Conservation (phyloP, 2,888 invertebrate species). For the Theretra japonica region DNA sequence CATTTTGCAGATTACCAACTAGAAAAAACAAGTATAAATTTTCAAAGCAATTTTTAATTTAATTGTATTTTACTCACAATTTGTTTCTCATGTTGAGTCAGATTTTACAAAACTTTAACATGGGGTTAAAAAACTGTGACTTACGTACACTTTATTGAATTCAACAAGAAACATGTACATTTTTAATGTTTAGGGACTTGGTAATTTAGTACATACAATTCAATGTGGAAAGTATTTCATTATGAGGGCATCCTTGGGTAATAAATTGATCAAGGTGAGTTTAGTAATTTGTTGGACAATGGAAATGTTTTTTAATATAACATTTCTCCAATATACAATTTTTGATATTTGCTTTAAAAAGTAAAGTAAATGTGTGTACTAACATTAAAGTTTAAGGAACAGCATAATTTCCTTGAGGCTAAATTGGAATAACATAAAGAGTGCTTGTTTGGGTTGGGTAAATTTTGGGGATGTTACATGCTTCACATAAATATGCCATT, state of each 20-base stretch:
- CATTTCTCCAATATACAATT: neutral
- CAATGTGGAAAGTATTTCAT: neutral
- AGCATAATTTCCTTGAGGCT: slow-evolving; percentile 50
- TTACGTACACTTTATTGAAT: neutral
- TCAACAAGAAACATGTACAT: neutral
- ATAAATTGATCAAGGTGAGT: neutral
- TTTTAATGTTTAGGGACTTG: neutral
- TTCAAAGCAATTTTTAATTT: neutral
- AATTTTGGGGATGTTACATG: neutral
- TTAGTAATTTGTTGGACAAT: neutral
- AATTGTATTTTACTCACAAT: neutral
- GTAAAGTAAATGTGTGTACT: slow-evolving; percentile 50
- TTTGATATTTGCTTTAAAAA: slow-evolving; percentile 38
- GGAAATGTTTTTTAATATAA: neutral
- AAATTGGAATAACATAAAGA: slow-evolving; percentile 50
- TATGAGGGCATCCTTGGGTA: slow-evolving; percentile 6
- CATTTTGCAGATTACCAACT: slow-evolving; percentile 47
- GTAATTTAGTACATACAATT: neutral
- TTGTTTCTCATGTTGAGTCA: neutral
- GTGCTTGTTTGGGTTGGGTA: slow-evolving; percentile 60
- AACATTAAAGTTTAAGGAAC: slow-evolving; percentile 46
- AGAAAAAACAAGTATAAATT: neutral
- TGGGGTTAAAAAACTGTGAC: neutral
- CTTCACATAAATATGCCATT: slow-evolving; percentile 38
- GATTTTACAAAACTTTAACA: neutral